phyloP scores from a whole-genome alignment of 2,797 vertebrate genomes.

The Sebastes hubbsi region DNA sequence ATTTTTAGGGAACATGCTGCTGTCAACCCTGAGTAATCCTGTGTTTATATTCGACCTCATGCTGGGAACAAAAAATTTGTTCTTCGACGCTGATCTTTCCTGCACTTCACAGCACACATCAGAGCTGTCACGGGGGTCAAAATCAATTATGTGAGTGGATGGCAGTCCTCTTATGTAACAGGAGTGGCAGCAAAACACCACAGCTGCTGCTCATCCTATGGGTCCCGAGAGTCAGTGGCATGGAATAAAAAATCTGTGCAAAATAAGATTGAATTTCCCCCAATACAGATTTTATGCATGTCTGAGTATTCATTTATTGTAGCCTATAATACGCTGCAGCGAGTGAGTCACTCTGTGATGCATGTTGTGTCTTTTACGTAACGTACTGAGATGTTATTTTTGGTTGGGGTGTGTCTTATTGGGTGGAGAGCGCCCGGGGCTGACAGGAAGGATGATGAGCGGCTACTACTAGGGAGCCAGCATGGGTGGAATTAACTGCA shows the following conservation, averaged over 20 bases:
- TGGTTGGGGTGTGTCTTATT: constrained; percentile 60
- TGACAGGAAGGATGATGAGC: constrained; percentile 8
- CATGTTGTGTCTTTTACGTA: constrained; percentile 54
- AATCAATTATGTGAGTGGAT: constrained; percentile 74
- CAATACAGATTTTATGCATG: constrained; percentile 23
- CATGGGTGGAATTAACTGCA: constrained; percentile 2
- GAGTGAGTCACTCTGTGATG: constrained; percentile 51
- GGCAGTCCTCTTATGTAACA: constrained; percentile 74
- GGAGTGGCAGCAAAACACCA: constrained; percentile 44
- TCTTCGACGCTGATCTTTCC: constrained; percentile 20
- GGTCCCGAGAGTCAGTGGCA: constrained; percentile 33
- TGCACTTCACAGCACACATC: constrained; percentile 40
- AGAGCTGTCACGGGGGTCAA: constrained; percentile 56
- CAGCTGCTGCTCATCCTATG: constrained; percentile 67
- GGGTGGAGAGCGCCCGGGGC: constrained; percentile 34
- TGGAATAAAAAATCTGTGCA: constrained; percentile 34
- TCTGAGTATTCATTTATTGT: constrained; percentile 3
- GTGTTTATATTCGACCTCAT: constrained; percentile 32
- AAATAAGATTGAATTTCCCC: constrained; percentile 44
- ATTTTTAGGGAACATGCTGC: background rate
- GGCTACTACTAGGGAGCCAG: background rate
- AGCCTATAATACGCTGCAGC: constrained; percentile 39
- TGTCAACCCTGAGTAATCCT: constrained; percentile 24
- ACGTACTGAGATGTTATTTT: constrained; percentile 68
- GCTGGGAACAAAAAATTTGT: background rate